Base-by-base conservation (phyloP, 1,140 invertebrate species). In the Papilio glaucus region DNA sequence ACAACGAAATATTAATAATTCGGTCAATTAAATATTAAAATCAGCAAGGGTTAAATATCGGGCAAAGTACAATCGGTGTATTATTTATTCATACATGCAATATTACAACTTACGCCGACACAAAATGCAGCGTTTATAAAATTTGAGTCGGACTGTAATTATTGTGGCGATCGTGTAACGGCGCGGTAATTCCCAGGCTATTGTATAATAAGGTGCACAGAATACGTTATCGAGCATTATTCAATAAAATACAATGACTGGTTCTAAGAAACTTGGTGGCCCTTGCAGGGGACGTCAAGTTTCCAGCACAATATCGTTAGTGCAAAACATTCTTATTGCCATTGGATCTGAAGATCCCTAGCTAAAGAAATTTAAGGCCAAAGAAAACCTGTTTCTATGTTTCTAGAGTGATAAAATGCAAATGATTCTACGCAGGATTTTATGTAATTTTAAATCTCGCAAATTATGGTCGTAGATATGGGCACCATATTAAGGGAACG, bases 101-200 rank as follows among this genome's bases (percentile, higher is more conserved):
- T 24, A 24, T 24, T 53, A 67, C 12, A 6, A 26, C 24, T 10
- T 68, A 41, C 8, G 21, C 24, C 4, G 24, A 13, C 24, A 68
- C 13, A 68, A 68, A 68, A 68, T 68, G 65, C 39, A 26, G 24
- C 24, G 65, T 68, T 26, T 8, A 26, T 42, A 45, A 49, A 68
- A 68, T 68, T 42, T 41, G 65, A 45, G 21, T 18, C 39, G 24
- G 21, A 15, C 33, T 15, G 9, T n/a, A 61, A 26, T 65, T 15
- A 68, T n/a, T n/a, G n/a, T 42, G 41, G 18, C 12, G 10, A 68
- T 49, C 41, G 13, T n/a, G 65, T 68, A 26, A 24, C 38, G 18
- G 3, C 39, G n/a, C 21, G 41, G 41, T 42, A 29, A 68, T 68
- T 68, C 65, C 65, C 65, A 45, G 26, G 65, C 24, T 33, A 68